These are phyloP conservation scores for Hydriomena furcata DNA, from an alignment of 2,888 invertebrate genomes.

Conservation along the genomic window DNA sequence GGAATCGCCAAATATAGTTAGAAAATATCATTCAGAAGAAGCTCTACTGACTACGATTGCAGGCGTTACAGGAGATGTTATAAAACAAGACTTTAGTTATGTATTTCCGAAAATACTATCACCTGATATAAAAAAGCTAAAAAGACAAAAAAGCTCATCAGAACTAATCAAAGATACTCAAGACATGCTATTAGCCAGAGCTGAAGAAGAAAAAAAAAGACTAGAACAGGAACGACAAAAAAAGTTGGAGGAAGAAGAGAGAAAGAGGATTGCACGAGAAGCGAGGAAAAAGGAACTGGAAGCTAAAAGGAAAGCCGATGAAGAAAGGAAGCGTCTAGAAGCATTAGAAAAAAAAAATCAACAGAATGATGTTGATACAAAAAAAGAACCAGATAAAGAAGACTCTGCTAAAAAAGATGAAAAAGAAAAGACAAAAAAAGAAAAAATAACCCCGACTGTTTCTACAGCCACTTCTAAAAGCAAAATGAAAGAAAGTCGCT, in stretches of 20 bases:
- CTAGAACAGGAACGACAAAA: slow-evolving; percentile 29
- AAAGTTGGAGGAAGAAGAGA: slow-evolving; percentile 30
- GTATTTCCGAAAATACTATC: slow-evolving; percentile 46
- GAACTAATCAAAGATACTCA: slow-evolving; percentile 55
- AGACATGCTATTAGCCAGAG: slow-evolving; percentile 43
- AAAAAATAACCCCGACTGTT: slow-evolving; percentile 7
- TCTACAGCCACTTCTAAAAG: slow-evolving; percentile 9
- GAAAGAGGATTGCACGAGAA: slow-evolving; percentile 26
- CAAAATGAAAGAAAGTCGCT: slow-evolving; percentile 9
- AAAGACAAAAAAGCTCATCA: slow-evolving; percentile 47
- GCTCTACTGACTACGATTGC: slow-evolving; percentile 18
- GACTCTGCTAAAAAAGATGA: neutral
- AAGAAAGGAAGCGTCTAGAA: slow-evolving; percentile 6
- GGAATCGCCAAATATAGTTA: neutral
- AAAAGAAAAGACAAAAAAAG: neutral
- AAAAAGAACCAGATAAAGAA: neutral
- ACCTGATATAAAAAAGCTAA: slow-evolving; percentile 17
- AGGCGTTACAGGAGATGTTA: slow-evolving; percentile 7
- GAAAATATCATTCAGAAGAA: slow-evolving; percentile 39
- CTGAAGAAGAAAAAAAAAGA: slow-evolving; percentile 30
- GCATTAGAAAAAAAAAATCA: slow-evolving; percentile 7
- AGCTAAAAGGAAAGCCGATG: slow-evolving; percentile 13
- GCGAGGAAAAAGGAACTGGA: slow-evolving; percentile 27
- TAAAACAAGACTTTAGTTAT: slow-evolving; percentile 50
- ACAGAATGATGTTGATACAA: neutral